phyloP scores from a whole-genome alignment of 2,113 vertebrate genomes.

The Candoia aspera region DNA sequence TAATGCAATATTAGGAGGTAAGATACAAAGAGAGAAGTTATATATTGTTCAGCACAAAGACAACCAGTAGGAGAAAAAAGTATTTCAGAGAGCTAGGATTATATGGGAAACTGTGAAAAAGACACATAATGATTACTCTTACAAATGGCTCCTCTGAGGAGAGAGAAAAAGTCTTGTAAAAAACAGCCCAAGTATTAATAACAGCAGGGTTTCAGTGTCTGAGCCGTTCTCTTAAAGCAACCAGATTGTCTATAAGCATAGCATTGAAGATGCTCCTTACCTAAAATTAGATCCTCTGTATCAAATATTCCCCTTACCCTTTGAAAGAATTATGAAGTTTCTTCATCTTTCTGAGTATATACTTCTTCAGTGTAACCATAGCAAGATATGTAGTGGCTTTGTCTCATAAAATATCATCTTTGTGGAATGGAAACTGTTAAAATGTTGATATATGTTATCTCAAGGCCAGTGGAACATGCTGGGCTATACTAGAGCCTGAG shows the following conservation, averaged over 20 bases:
- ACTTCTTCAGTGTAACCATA: slow-evolving; percentile 39
- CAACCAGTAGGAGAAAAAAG: background rate
- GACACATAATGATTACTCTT: slow-evolving; percentile 45
- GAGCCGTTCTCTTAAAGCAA: slow-evolving; percentile 31
- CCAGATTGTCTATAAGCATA: slow-evolving; percentile 35
- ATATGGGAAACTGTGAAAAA: slow-evolving; percentile 31
- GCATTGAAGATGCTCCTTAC: slow-evolving; percentile 46
- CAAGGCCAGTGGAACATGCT: slow-evolving; percentile 53
- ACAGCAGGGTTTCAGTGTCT: slow-evolving; percentile 38
- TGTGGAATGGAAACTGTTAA: slow-evolving; percentile 60
- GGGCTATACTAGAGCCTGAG: slow-evolving; percentile 60
- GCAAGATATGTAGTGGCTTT: slow-evolving; percentile 59
- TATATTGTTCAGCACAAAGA: slow-evolving; percentile 10
- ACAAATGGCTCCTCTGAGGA: slow-evolving; percentile 44
- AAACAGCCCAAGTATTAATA: slow-evolving; percentile 45
- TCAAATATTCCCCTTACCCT: slow-evolving; percentile 39
- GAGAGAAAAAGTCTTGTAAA: slow-evolving; percentile 8
- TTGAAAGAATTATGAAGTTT: slow-evolving; percentile 2
- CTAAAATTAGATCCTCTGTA: slow-evolving; percentile 30
- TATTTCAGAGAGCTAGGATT: slow-evolving; percentile 33
- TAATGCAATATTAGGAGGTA: slow-evolving; percentile 21
- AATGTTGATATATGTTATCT: slow-evolving; percentile 54
- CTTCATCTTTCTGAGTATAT: background rate
- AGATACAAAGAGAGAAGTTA: slow-evolving; percentile 29
- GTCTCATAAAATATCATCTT: slow-evolving; percentile 64